phyloP scores from a whole-genome alignment of 37 sponge, comb jelly and placozoan species.

The Hormiphora californensis region DNA sequence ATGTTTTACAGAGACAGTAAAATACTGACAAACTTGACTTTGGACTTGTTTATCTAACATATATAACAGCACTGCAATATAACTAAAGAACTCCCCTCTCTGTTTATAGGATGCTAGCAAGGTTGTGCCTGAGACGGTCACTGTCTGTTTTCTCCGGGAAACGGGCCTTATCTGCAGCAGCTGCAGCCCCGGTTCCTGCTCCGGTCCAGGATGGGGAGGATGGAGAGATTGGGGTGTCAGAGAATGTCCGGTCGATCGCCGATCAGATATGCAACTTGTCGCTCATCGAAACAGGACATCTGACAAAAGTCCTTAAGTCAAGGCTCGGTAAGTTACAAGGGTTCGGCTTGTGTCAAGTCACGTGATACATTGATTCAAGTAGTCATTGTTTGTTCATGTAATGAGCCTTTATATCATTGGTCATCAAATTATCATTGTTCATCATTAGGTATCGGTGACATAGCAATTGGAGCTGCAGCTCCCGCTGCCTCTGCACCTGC shows the following conservation, averaged over 20 bases:
- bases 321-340: constrained; percentile 15
- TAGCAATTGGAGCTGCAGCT: constrained; percentile 18
- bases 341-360: no score
- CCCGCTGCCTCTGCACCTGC: constrained; percentile 7
- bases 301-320: not conserved
- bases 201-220: not conserved
- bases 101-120: constrained; percentile 37
- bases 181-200: not conserved
- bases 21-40: no score
- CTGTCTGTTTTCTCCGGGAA: no score
- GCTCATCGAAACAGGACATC: constrained; percentile 15
- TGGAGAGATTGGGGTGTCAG: not conserved
- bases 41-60: no score
- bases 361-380: no score
- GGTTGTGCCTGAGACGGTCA: no score
- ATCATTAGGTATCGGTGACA: constrained; percentile 46
- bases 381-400: no score
- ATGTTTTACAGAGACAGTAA: not conserved
- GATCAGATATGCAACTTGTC: constrained; percentile 18
- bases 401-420: no score
- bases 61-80: no score
- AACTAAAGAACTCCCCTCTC: no score
- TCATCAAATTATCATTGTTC: no score
- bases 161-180: no score
- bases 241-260: not conserved